A percentile compares a stretch with the other conserved stretches of the same genome.
Evolutionary conservation across 2,888 invertebrate genomes (phyloP).

Genomic region (Serripes groenlandicus): DNA sequence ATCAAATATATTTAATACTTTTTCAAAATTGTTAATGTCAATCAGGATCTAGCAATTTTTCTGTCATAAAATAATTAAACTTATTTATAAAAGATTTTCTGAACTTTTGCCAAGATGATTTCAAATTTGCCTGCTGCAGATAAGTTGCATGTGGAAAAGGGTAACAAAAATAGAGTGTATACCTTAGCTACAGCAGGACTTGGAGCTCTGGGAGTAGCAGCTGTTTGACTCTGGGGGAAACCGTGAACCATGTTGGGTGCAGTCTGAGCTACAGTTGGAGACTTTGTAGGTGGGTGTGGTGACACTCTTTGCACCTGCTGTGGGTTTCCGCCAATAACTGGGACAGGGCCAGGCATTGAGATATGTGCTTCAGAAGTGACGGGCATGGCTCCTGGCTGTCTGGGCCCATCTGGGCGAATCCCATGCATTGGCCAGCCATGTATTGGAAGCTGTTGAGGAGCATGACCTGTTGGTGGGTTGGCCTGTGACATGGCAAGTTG

Average conservation of each 20-base stretch:
- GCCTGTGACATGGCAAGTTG: slow-evolving; percentile 58
- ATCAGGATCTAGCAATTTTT: no score
- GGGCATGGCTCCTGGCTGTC: slow-evolving; percentile 47
- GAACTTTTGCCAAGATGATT: no score
- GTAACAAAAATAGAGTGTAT: no score
- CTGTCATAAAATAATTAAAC: no score
- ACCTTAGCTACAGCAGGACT: slow-evolving; percentile 70
- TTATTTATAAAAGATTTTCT: no score
- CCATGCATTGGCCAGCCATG: slow-evolving; percentile 55
- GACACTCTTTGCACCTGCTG: slow-evolving; percentile 67
- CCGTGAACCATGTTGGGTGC: slow-evolving; percentile 70
- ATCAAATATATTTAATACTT: no score
- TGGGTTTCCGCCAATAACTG: slow-evolving; percentile 61
- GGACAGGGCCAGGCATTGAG: slow-evolving; percentile 66
- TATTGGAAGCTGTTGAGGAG: slow-evolving; percentile 53
- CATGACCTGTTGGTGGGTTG: slow-evolving; percentile 41
- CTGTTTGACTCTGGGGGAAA: slow-evolving; percentile 63
- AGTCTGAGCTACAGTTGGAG: slow-evolving; percentile 74
- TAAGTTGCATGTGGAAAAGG: no score
- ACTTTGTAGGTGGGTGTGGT: slow-evolving; percentile 72
- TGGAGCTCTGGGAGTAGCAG: slow-evolving; percentile 61
- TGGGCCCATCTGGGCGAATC: slow-evolving; percentile 51
- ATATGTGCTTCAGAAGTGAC: slow-evolving; percentile 46
- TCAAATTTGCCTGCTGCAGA: no score
- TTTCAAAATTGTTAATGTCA: no score